Percentiles rank a stretch among this genome's conserved stretches.
Evolutionary conservation across 2,113 vertebrate species (phyloP).

Genomic region (Corvus hawaiiensis): DNA sequence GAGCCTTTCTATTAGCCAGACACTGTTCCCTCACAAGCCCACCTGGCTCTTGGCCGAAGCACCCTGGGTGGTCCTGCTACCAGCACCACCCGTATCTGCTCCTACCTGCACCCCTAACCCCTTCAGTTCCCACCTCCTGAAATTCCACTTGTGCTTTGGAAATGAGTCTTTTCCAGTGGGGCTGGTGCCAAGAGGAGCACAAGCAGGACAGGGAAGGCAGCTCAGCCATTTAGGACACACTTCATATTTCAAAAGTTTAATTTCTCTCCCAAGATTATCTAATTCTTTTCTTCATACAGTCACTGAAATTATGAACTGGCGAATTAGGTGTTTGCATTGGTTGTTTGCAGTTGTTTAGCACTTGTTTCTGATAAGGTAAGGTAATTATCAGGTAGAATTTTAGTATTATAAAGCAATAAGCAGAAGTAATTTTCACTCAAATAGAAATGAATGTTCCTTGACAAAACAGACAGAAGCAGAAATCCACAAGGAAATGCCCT

Average conservation of each 20-base stretch:
- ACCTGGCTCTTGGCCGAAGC: neutral
- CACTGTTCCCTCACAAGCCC: rapidly evolving
- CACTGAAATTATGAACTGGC: neutral
- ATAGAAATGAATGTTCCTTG: neutral
- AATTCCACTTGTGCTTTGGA: neutral
- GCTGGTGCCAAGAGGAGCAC: neutral
- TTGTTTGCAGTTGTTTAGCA: neutral
- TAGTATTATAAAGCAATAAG: neutral
- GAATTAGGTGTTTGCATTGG: neutral
- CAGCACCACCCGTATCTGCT: neutral
- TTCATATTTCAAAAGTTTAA: neutral
- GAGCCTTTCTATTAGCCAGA: neutral
- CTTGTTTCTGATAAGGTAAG: neutral
- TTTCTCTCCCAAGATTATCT: neutral
- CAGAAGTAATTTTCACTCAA: neutral
- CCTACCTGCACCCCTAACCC: neutral
- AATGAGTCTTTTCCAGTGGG: neutral
- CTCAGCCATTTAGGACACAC: neutral
- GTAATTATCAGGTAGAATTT: neutral
- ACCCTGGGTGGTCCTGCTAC: neutral
- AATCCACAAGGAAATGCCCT: neutral
- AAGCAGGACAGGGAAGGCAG: neutral
- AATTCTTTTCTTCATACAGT: neutral
- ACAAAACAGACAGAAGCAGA: neutral
- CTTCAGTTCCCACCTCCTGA: neutral